Conservation (phyloP, 2,797 vertebrate species). For the Cossypha heuglini region DNA sequence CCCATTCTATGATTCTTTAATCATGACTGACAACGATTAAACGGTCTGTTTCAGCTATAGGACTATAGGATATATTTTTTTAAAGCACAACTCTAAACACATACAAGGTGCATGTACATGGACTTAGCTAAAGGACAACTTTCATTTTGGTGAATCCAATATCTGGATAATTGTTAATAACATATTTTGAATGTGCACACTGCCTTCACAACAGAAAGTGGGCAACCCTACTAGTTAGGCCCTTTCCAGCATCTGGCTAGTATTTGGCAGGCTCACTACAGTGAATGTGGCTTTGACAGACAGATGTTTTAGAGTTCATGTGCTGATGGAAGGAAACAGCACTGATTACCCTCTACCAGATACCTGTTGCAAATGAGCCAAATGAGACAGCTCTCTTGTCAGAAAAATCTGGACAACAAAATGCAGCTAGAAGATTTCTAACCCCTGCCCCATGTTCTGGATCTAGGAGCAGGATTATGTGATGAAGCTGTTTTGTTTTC, state of each 20-base stretch:
- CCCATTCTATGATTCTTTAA: neutral
- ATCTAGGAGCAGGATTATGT: neutral
- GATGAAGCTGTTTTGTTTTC: slow-evolving; percentile 2
- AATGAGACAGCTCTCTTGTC: neutral
- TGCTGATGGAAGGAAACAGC: neutral
- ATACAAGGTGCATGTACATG: neutral
- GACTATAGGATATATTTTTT: neutral
- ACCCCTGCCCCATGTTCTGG: neutral
- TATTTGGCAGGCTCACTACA: neutral
- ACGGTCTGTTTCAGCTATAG: neutral
- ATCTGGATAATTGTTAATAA: neutral
- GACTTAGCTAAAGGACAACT: neutral
- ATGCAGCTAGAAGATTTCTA: neutral
- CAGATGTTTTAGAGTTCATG: neutral
- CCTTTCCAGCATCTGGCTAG: neutral
- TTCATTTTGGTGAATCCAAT: neutral
- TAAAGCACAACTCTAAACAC: neutral
- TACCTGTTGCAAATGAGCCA: neutral
- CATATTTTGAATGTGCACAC: neutral
- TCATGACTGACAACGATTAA: neutral
- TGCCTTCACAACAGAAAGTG: neutral
- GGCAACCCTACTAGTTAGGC: neutral
- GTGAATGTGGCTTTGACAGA: neutral
- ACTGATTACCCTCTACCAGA: neutral
- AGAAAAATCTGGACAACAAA: neutral